These are phyloP conservation scores for Phenganax subtilis DNA, from an alignment of 92 coral and sea anemone genomes.

Conservation along the genomic window DNA sequence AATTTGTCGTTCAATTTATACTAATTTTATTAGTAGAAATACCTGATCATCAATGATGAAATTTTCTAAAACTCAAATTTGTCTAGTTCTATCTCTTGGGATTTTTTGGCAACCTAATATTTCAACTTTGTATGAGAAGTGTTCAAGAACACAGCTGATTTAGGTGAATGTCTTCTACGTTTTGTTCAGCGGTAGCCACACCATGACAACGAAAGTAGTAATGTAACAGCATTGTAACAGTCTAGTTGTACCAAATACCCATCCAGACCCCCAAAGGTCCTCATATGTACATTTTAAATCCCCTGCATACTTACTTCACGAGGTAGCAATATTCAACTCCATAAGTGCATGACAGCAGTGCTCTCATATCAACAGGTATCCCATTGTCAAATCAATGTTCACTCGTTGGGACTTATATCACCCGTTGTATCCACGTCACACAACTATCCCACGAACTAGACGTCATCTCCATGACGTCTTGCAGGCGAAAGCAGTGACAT, in stretches of 20 bases:
- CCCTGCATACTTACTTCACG: constrained; percentile 13
- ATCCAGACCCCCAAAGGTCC: background rate
- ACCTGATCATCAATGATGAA: background rate
- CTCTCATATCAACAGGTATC: constrained; percentile 10
- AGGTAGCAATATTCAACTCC: background rate
- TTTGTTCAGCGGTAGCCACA: too few species aligned
- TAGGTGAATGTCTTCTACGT: too few species aligned
- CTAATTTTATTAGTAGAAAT: constrained; percentile 52
- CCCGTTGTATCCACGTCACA: constrained; percentile 3
- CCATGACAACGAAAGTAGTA: background rate
- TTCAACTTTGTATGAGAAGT: too few species aligned
- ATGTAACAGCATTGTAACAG: background rate
- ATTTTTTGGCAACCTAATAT: too few species aligned
- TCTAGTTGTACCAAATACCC: background rate
- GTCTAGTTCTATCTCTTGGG: too few species aligned
- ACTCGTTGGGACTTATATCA: constrained; percentile 15
- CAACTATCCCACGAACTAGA: background rate
- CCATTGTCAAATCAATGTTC: constrained; percentile 21
- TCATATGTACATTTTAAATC: constrained; percentile 17
- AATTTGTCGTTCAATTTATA: background rate
- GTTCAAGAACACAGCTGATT: too few species aligned
- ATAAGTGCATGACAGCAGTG: background rate
- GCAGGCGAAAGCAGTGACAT: background rate
- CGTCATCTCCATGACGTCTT: background rate
- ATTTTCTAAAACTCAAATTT: background rate